phyloP scores from a whole-genome alignment of 2,797 vertebrate genomes.

The Chelonia mydas region DNA sequence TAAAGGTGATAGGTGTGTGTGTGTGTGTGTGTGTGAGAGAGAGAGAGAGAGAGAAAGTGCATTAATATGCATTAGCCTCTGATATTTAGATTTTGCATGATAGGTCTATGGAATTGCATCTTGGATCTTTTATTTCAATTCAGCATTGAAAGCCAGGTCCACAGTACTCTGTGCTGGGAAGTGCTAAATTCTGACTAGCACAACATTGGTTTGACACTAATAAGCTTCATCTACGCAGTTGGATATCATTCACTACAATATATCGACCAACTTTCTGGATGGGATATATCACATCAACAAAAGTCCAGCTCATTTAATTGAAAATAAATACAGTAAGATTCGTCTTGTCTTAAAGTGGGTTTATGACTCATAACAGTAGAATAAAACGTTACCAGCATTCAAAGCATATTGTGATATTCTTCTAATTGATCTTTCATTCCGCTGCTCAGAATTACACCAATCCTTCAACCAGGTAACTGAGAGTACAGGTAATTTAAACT shows the following conservation, averaged over 20 bases:
- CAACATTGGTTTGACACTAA: background rate
- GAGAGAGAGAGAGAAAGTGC: background rate
- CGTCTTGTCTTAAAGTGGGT: background rate
- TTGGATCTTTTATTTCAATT: background rate
- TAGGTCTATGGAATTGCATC: background rate
- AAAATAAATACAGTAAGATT: background rate
- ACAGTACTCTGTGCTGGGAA: background rate
- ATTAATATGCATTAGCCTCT: background rate
- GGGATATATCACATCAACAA: background rate
- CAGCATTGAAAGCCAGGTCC: background rate
- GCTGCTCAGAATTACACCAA: conserved; percentile 35
- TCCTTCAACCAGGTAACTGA: conserved; percentile 35
- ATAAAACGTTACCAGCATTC: background rate
- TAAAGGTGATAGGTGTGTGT: background rate
- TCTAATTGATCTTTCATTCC: background rate
- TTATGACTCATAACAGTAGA: background rate
- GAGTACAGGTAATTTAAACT: conserved; percentile 21
- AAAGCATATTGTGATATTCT: background rate
- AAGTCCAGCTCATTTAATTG: background rate
- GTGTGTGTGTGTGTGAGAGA: background rate
- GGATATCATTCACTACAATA: background rate
- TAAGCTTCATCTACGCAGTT: background rate
- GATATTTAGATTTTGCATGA: background rate
- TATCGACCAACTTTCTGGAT: background rate
- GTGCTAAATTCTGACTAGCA: background rate